A percentile compares a stretch with the other conserved stretches of the same genome.
Evolutionary conservation across 2,113 vertebrate genomes (phyloP).

Genomic region (Stigmatopora nigra): DNA sequence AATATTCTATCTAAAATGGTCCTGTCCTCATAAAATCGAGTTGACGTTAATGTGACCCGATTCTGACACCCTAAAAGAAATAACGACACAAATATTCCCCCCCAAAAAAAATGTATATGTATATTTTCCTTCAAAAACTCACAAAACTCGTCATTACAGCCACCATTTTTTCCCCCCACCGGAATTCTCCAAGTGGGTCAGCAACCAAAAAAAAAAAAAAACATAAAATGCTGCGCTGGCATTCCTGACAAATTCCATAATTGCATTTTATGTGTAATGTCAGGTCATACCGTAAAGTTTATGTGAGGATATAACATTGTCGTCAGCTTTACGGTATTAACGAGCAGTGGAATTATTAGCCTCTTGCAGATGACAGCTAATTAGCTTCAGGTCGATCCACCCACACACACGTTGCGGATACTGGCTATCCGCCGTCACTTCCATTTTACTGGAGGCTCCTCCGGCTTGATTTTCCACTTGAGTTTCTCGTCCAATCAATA

Average conservation of each 20-base stretch:
- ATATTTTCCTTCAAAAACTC: conserved; percentile 11
- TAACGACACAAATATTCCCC: neutral
- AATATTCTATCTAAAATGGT: no score
- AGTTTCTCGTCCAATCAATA: conserved; percentile 40
- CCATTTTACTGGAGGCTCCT: conserved; percentile 11
- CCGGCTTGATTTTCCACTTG: conserved; percentile 39
- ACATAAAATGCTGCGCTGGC: neutral
- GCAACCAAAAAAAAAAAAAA: neutral
- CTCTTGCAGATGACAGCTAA: neutral
- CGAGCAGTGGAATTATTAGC: neutral
- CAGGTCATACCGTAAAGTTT: neutral
- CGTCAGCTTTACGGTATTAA: neutral
- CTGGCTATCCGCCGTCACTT: neutral
- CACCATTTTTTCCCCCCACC: neutral
- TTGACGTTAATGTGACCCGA: no score
- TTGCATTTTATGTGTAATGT: conserved; percentile 1
- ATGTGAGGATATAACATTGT: neutral
- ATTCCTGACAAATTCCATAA: conserved; percentile 4
- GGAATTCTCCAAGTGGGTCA: conserved; percentile 6
- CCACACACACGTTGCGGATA: neutral
- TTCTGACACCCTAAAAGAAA: no score
- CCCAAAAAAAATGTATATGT: conserved; percentile 8
- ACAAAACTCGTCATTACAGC: conserved; percentile 6
- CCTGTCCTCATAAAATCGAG: no score
- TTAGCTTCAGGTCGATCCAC: conserved; percentile 5